Base-by-base conservation (phyloP, 2,113 vertebrate species). In the Vanacampus margaritifer region DNA sequence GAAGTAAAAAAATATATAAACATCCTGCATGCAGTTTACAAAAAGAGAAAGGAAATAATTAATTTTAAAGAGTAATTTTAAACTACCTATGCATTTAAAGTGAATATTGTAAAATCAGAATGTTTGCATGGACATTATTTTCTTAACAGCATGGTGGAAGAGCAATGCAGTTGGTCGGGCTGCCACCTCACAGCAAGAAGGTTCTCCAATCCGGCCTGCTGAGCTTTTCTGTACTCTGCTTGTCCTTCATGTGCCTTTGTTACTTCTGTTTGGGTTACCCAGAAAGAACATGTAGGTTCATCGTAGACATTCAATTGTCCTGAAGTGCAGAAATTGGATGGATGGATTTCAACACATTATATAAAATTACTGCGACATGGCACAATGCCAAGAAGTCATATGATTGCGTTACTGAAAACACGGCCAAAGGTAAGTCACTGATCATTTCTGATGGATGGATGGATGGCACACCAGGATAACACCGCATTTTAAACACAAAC, bases 181-280 rank as follows among this genome's bases (percentile, higher is more conserved):
- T 24, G 16, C 16, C 26, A 60, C 17, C 57, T 59, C 57, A 9
- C 57, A 59, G 17, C 32, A 59, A 21, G 35, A 37, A 37, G 1
- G 35, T 12, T 60, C 58, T 60, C n/a, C 32, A n/a, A 37, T 60
- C 58, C 58, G 6, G 35, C 57, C 32, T 35, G 56, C 13, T 19
- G 8, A 14, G 32, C 28, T 23, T 54, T 23, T 54, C n/a, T 54
- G 51, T 3, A 26, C 17, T 59, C 32, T n/a, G 35, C 35, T 4
- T 60, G 58, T 37, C 58, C 35, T 60, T n/a, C 58, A 39, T 37
- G 36, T 60, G 57, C 57, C 35, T n/a, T 59, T 59, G 57, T 3
- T 19, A 19, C 9, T 59, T 36, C 35, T 23, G 35, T 37, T n/a
- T 23, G n/a, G 35, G 35, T 37, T 32, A 32, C 37, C 8, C 57